phyloP scores from a whole-genome alignment of 2,113 vertebrate species.

The Festucalex cinctus region DNA sequence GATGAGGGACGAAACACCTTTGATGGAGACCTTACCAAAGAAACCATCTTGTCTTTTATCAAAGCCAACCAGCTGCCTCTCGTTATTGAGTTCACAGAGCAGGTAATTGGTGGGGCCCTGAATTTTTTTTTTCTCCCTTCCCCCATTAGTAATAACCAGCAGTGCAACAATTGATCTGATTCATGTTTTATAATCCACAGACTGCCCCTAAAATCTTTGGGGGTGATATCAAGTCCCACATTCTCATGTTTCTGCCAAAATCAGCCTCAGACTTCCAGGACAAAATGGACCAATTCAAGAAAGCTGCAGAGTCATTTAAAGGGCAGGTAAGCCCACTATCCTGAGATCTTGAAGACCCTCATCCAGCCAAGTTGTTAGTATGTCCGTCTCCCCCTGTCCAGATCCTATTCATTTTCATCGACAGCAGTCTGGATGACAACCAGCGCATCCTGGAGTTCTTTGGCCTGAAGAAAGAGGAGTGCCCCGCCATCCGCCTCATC shows the following conservation, averaged over 20 bases:
- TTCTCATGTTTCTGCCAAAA: slow-evolving; percentile 93
- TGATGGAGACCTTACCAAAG: slow-evolving; percentile 86
- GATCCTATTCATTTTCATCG: slow-evolving; percentile 99
- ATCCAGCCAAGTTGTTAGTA: not conserved
- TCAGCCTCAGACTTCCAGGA: slow-evolving; percentile 79
- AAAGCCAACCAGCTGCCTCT: slow-evolving; percentile 92
- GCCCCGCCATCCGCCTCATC: slow-evolving; percentile 92
- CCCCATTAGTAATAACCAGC: no score
- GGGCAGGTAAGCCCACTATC: slow-evolving; percentile 77
- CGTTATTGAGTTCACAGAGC: slow-evolving; percentile 97
- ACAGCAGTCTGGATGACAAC: slow-evolving; percentile 92
- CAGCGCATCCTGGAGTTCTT: slow-evolving; percentile 98
- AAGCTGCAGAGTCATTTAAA: slow-evolving; percentile 85
- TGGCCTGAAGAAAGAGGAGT: slow-evolving; percentile 95
- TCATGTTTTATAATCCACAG: slow-evolving; percentile 57
- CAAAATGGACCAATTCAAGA: slow-evolving; percentile 91
- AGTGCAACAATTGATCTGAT: not conserved
- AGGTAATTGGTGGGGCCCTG: slow-evolving; percentile 70
- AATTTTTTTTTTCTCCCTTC: no score
- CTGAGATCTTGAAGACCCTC: not conserved
- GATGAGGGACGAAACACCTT: slow-evolving; percentile 92
- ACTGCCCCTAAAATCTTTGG: slow-evolving; percentile 98
- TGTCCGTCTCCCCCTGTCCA: slow-evolving; percentile 43
- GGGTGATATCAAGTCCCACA: slow-evolving; percentile 98
- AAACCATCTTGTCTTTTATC: slow-evolving; percentile 84